A percentile compares a stretch with the other conserved stretches of the same genome.
phyloP scores from a whole-genome alignment of 2,113 vertebrate species.

The Gobio gobio region DNA sequence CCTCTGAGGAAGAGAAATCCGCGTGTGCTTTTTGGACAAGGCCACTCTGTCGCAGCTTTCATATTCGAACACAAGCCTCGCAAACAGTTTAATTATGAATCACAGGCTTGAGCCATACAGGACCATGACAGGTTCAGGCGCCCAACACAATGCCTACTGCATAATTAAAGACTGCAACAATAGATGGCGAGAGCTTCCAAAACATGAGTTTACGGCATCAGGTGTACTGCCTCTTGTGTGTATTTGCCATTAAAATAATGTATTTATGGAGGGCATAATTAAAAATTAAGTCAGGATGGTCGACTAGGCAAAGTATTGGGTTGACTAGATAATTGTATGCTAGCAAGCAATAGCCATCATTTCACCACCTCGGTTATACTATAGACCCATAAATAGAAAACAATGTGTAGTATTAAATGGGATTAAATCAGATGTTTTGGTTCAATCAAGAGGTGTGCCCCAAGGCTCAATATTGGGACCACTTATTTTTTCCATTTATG shows the following conservation, averaged over 20 bases:
- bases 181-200: conserved; percentile 36
- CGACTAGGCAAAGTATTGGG: background rate
- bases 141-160: conserved; percentile 50
- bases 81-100: conserved; percentile 62
- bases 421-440: no score
- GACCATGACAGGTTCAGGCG: conserved; percentile 46
- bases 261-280: conserved; percentile 29
- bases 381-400: no score
- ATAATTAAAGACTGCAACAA: conserved; percentile 55
- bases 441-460: no score
- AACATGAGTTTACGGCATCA: conserved; percentile 33
- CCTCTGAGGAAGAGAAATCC: conserved; percentile 46
- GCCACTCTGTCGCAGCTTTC: conserved; percentile 55
- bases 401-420: no score
- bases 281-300: background rate
- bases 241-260: conserved; percentile 50
- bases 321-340: background rate
- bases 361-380: no score
- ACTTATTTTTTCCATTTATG: no score
- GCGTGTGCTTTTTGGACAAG: conserved; percentile 54
- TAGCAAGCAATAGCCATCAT: no score
- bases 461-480: no score
- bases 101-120: conserved; percentile 56
- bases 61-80: conserved; percentile 55
- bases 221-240: conserved; percentile 35